A percentile compares a stretch with the other conserved stretches of the same genome.
These are phyloP conservation scores for Acrocyrtus sp. DNA, from an alignment of 2,888 invertebrate genomes.

Conservation along the genomic window DNA sequence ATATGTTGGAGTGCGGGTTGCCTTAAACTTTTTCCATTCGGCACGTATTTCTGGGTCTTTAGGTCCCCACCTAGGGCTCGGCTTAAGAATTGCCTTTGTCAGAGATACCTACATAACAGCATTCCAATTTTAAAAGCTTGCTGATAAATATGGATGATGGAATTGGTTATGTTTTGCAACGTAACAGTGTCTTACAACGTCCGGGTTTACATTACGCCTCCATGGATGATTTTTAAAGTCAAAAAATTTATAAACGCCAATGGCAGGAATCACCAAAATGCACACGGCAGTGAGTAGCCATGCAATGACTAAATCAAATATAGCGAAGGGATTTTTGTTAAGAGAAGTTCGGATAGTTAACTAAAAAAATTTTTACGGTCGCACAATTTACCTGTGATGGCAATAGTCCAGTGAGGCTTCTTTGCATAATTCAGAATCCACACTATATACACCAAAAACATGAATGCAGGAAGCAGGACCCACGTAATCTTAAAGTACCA, in stretches of 20 bases:
- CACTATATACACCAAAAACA: conserved; percentile 9
- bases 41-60: conserved; percentile 24
- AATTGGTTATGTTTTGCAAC: not conserved
- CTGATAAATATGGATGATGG: not conserved
- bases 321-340: too few relatives aligned
- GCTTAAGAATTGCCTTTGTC: conserved; percentile 6
- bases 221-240: conserved; percentile 24
- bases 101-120: not conserved
- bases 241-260: conserved; percentile 5
- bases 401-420: conserved; percentile 5
- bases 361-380: not conserved
- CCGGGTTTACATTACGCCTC: conserved; percentile 25
- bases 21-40: conserved; percentile 22
- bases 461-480: conserved; percentile 5
- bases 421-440: conserved; percentile 5
- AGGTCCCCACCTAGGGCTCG: conserved; percentile 33
- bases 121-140: not conserved
- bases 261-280: conserved; percentile 2
- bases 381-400: conserved; percentile 4
- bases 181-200: not conserved
- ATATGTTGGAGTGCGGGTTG: conserved; percentile 1
- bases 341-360: not conserved
- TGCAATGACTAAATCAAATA: conserved; percentile 8
- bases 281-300: conserved; percentile 5
- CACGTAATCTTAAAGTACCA: conserved; percentile 30